Percentiles rank a stretch among this genome's conserved stretches.
Conservation (phyloP, 2,888 invertebrate species). For the Auanema freiburgensis region DNA sequence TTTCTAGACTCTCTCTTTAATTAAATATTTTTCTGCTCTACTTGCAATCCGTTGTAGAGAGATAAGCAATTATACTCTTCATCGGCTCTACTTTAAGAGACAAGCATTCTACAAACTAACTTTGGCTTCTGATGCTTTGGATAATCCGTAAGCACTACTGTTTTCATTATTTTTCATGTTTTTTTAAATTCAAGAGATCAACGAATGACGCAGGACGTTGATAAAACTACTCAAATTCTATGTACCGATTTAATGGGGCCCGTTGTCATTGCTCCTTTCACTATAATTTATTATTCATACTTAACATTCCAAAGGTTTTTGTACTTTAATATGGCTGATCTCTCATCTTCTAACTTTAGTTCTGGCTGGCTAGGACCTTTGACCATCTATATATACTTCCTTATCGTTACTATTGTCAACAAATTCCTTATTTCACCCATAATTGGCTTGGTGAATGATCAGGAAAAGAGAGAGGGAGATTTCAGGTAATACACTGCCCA, state of each 20-base stretch:
- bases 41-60: constrained; percentile 69
- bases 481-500: constrained; percentile 66
- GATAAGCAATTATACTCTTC: constrained; percentile 66
- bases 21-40: constrained; percentile 66
- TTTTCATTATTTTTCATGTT: not conserved
- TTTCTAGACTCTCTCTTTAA: constrained; percentile 67
- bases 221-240: constrained; percentile 67
- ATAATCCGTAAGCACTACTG: constrained; percentile 68
- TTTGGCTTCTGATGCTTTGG: constrained; percentile 65
- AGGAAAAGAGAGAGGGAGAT: constrained; percentile 71
- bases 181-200: constrained; percentile 68
- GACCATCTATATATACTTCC: constrained; percentile 69
- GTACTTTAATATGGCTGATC: not conserved
- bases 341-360: constrained; percentile 57
- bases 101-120: constrained; percentile 69
- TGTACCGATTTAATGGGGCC: constrained; percentile 66
- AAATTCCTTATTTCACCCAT: constrained; percentile 70
- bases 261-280: constrained; percentile 68
- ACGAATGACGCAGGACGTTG: constrained; percentile 70
- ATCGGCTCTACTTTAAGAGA: constrained; percentile 68
- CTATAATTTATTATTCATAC: constrained; percentile 70
- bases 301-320: constrained; percentile 67
- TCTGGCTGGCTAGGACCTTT: constrained; percentile 71
- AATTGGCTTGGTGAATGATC: constrained; percentile 68
- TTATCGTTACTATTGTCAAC: constrained; percentile 69